These are phyloP conservation scores for Bombus haemorrhoidalis DNA, from an alignment of 1,140 invertebrate species.

Conservation along the genomic window DNA sequence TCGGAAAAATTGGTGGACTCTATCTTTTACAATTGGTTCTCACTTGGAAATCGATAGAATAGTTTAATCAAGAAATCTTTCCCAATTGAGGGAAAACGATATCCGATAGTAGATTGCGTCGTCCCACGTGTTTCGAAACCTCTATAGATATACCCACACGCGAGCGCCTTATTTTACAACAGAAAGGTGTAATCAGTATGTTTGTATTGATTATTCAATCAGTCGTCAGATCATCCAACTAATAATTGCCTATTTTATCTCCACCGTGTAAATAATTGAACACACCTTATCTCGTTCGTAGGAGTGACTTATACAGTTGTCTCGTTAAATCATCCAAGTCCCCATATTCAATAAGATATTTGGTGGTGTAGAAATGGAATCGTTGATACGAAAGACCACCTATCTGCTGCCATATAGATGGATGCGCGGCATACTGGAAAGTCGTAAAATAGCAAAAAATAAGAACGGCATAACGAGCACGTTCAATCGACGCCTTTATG, in stretches of 20 bases:
- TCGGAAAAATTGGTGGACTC: too few species aligned
- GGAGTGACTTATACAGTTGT: conserved; percentile 32
- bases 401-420: conserved; percentile 32
- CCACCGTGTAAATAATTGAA: background rate
- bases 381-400: conserved; percentile 35
- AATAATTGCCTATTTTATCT: conserved; percentile 10
- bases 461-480: background rate
- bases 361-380: background rate
- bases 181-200: background rate
- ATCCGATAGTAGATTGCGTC: background rate
- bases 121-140: conserved; percentile 33
- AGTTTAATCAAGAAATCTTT: background rate
- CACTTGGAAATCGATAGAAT: background rate
- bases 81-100: background rate
- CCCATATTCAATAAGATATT: conserved; percentile 2
- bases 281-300: background rate
- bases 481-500: background rate
- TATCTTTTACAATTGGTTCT: background rate
- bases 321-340: conserved; percentile 12
- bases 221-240: background rate
- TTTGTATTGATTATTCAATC: conserved; percentile 8
- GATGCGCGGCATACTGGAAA: conserved; percentile 9
- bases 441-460: background rate
- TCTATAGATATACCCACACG: background rate
- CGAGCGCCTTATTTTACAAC: background rate